These are phyloP conservation scores for Gila orcuttii DNA, from an alignment of 2,113 vertebrate genomes.

Conservation along the genomic window DNA sequence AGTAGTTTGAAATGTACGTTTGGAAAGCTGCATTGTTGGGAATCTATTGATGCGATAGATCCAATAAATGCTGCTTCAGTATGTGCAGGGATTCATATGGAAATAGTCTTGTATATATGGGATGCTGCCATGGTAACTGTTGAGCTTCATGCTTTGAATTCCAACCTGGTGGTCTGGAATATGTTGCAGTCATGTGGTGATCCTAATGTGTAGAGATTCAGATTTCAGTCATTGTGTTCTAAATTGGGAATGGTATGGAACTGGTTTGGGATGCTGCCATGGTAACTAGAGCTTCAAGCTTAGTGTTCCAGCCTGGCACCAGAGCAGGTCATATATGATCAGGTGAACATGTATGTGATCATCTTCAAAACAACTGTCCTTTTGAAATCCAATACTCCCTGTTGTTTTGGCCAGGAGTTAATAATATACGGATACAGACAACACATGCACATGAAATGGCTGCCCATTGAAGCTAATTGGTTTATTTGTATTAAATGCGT, in stretches of 20 bases:
- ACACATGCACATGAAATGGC: slow-evolving; percentile 4
- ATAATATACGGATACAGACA: slow-evolving; percentile 4
- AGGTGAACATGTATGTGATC: neutral
- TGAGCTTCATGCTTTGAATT: slow-evolving; percentile 14
- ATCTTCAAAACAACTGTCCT: neutral
- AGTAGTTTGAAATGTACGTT: neutral
- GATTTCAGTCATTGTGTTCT: neutral
- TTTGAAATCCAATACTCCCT: neutral
- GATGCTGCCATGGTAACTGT: neutral
- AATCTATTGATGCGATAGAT: neutral
- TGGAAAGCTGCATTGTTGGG: neutral
- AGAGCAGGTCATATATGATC: neutral
- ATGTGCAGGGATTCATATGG: neutral
- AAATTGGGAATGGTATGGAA: neutral
- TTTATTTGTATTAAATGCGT: slow-evolving; percentile 24
- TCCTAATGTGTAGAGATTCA: neutral
- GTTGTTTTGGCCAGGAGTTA: neutral
- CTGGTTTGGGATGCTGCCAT: neutral
- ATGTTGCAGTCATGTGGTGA: neutral
- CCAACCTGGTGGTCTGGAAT: neutral
- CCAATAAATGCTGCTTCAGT: neutral
- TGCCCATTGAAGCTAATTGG: slow-evolving; percentile 16
- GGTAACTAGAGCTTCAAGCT: neutral
- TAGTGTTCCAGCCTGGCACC: neutral
- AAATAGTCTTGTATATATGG: neutral